A percentile compares a stretch with the other conserved stretches of the same genome.
Evolutionary conservation across 2,888 invertebrate species (phyloP).

Genomic region (Synanthedon myopaeformis): DNA sequence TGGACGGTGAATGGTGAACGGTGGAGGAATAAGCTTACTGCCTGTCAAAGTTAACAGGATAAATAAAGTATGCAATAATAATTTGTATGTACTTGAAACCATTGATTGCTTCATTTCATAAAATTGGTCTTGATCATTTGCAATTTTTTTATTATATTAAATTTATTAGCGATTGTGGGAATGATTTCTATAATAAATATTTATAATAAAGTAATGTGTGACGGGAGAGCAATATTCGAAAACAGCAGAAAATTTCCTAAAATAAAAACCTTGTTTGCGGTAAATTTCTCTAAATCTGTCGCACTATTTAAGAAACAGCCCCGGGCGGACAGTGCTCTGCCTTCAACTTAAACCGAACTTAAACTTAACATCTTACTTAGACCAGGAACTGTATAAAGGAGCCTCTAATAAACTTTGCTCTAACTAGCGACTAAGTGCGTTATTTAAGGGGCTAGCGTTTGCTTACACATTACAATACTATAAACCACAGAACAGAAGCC

Average conservation of each 20-base stretch:
- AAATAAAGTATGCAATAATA: too few relatives aligned
- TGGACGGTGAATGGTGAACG: conserved; percentile 1
- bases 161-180: too few relatives aligned
- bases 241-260: conserved; percentile 7
- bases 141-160: too few relatives aligned
- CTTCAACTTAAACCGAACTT: conserved; percentile 25
- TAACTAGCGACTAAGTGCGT: conserved; percentile 30
- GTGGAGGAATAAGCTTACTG: too few relatives aligned
- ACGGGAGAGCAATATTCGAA: too few relatives aligned
- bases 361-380: conserved; percentile 13
- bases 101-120: too few relatives aligned
- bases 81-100: too few relatives aligned
- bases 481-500: not conserved
- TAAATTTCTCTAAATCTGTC: conserved; percentile 17
- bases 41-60: too few relatives aligned
- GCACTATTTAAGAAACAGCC: conserved; percentile 16
- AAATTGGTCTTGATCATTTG: too few relatives aligned
- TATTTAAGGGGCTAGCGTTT: conserved; percentile 22
- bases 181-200: too few relatives aligned
- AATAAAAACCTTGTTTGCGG: conserved; percentile 22
- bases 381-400: conserved; percentile 14
- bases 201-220: too few relatives aligned
- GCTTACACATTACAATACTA: conserved; percentile 3
- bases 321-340: conserved; percentile 15
- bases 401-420: conserved; percentile 32